phyloP scores from a whole-genome alignment of 2,888 invertebrate species.

The Hyposoter dolosus region DNA sequence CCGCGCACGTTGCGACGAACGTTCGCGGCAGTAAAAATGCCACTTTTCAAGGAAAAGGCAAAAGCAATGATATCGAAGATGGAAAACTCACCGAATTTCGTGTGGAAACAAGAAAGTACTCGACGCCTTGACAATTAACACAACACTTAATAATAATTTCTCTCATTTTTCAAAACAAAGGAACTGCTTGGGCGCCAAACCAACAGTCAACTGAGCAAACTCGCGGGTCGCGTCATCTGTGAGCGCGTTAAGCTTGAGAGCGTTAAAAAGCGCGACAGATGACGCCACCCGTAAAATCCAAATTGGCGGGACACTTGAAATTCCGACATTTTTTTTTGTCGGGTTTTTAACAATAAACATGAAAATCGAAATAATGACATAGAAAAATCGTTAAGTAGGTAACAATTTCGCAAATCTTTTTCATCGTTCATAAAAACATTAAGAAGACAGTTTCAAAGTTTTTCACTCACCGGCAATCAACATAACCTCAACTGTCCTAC shows the following conservation, averaged over 20 bases:
- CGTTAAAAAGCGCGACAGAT: not conserved
- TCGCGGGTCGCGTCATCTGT: slow-evolving; percentile 1
- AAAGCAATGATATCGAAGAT: not conserved
- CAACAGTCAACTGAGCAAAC: not conserved
- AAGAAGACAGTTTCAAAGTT: not conserved
- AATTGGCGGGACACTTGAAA: not conserved
- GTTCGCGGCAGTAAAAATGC: not conserved
- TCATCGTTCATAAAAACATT: not conserved
- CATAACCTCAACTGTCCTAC: slow-evolving; percentile 4
- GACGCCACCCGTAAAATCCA: not conserved
- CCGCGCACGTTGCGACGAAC: not conserved
- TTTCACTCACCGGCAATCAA: not conserved
- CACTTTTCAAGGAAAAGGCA: not conserved
- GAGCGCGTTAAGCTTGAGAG: not conserved
- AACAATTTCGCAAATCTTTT: not conserved
- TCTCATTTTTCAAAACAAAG: not conserved
- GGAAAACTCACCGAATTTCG: not conserved
- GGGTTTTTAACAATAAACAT: not conserved
- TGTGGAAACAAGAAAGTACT: not conserved
- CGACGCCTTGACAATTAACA: not conserved
- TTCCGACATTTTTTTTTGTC: not conserved
- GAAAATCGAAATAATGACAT: not conserved
- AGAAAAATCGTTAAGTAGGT: not conserved
- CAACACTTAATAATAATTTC: not conserved
- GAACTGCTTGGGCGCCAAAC: not conserved